A percentile compares a stretch with the other conserved stretches of the same genome.
Conservation (phyloP, 1,140 invertebrate genomes). For the Drosophila simulans region DNA sequence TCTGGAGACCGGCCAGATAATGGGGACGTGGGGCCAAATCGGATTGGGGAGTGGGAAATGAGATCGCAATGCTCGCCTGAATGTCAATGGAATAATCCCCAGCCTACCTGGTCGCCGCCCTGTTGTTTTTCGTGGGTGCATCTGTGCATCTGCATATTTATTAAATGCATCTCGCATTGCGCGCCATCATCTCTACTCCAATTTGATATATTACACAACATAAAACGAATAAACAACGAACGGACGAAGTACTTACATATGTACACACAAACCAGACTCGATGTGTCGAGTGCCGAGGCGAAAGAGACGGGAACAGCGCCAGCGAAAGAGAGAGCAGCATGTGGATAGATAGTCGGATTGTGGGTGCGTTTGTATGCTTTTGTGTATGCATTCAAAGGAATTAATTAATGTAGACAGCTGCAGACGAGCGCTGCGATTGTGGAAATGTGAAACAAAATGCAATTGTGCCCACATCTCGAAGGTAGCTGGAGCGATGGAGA, state of each 20-base stretch:
- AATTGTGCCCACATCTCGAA: constrained; percentile 48
- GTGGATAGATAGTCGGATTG: constrained; percentile 17
- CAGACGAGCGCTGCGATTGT: constrained; percentile 47
- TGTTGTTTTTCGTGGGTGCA: constrained; percentile 18
- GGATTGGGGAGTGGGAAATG: constrained; percentile 7
- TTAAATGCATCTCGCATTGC: constrained; percentile 54
- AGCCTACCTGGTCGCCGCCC: constrained; percentile 1
- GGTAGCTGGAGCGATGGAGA: constrained; percentile 35
- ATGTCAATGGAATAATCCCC: constrained; percentile 57
- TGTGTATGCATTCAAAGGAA: constrained; percentile 51
- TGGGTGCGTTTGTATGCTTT: constrained; percentile 35
- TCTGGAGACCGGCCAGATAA: constrained; percentile 28
- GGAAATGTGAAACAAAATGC: constrained; percentile 56
- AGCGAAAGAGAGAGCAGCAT: constrained; percentile 1
- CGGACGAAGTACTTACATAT: constrained; percentile 35
- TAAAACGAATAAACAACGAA: constrained; percentile 45
- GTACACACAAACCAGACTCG: constrained; percentile 31
- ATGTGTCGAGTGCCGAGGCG: background rate
- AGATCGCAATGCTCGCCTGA: constrained; percentile 20
- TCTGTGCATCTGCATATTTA: constrained; percentile 55
- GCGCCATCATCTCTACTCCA: constrained; percentile 42
- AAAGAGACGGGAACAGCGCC: constrained; percentile 1
- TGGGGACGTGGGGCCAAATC: constrained; percentile 1
- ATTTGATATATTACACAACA: constrained; percentile 62
- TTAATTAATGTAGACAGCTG: constrained; percentile 76